Evolutionary conservation across 1,140 invertebrate species (phyloP), one percentile per base, ranked within the genome.

Genomic region (Anagrus nilaparvatae): DNA sequence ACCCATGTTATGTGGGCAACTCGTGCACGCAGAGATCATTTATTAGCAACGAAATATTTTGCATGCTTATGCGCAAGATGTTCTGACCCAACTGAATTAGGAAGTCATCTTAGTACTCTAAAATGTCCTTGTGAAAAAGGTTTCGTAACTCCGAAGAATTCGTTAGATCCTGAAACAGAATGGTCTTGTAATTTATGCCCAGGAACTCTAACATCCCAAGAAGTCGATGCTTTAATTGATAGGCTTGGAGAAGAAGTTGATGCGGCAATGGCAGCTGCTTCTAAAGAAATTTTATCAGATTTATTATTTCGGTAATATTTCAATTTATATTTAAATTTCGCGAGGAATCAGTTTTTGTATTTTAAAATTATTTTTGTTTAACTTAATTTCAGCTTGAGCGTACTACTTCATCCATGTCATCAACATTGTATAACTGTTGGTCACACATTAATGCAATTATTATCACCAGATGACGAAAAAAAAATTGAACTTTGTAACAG

Each of bases 1-100:
- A 87, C 85, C 2, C 86, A 90, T 55, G 82, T 82, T 4, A 62
- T 91, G 35, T 88, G 84, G 85, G 80, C 84, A 2, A 91, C 86
- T 0, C 76, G 79, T 52, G 76, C 78, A 12, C 70, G 88, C 48
- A 71, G 80, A 41, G 78, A 84, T 50, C 86, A 90, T 72, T 65
- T 92, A 4, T 71, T 73, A 30, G 73, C 81, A 34, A 85, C 81
- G 0, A 91, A 91, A 63, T 88, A 88, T 55, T 90, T 91, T 50
- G 59, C 65, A 4, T 90, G 87, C 45, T 63, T 65, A 41, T 90
- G 87, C 58, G 46, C 66, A 24, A 74, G 87, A 47, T 90, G 87
- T 47, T 57, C 63, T 2, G 85, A 89, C 63, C 78, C 82, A 13
- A 84, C 82, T 0, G 87, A 90, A 60, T 54, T 86, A 6, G 79